phyloP scores from a whole-genome alignment of 2,888 invertebrate species.

The Lomographa bimaculata region DNA sequence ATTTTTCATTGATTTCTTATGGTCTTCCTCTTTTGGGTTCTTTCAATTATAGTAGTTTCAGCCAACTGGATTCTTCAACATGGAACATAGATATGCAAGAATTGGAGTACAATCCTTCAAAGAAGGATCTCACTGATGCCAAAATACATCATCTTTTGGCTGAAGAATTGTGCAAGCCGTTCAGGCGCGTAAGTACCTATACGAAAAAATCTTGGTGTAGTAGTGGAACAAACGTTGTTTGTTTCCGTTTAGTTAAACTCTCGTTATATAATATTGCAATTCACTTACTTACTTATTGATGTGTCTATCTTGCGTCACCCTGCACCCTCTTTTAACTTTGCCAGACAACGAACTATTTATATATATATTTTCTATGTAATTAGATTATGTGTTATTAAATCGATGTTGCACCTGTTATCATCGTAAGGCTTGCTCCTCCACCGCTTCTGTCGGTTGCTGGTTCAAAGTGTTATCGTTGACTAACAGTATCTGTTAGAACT shows the following conservation, averaged over 20 bases:
- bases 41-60: slow-evolving; percentile 83
- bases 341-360: too few species aligned
- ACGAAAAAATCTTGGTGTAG: not conserved
- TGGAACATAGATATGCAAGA: slow-evolving; percentile 98
- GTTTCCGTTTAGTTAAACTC: not conserved
- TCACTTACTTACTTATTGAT: not conserved
- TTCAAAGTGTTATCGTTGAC: slow-evolving; percentile 9
- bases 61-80: slow-evolving; percentile 92
- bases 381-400: slow-evolving; percentile 1
- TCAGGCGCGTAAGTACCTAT: slow-evolving; percentile 88
- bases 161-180: slow-evolving; percentile 94
- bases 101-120: slow-evolving; percentile 95
- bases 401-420: slow-evolving; percentile 14
- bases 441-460: slow-evolving; percentile 27
- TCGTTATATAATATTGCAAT: not conserved
- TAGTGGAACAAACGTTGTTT: not conserved
- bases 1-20: too few species aligned
- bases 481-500: slow-evolving; percentile 23
- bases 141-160: slow-evolving; percentile 96
- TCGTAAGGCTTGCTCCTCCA: slow-evolving; percentile 19
- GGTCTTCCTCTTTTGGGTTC: slow-evolving; percentile 9
- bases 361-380: too few species aligned
- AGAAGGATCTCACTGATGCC: slow-evolving; percentile 96
- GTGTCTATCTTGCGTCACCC: slow-evolving; percentile 2
- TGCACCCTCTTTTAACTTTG: too few species aligned